Evolutionary conservation across 2,888 invertebrate genomes (phyloP).

Genomic region (Chrysolina haemoptera): DNA sequence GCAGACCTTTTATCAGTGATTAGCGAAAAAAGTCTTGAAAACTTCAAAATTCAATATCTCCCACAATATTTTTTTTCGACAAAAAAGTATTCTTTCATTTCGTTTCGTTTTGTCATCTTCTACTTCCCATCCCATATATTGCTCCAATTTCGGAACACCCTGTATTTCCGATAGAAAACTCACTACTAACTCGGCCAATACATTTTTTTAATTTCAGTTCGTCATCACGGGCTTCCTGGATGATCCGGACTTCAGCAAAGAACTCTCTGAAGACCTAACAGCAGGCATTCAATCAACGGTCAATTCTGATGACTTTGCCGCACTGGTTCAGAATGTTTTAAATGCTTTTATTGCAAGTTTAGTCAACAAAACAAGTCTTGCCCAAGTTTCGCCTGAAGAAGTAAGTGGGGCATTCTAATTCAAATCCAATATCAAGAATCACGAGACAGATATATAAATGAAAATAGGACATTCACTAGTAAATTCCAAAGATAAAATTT

Average conservation of each 20-base stretch:
- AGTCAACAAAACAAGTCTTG: background rate
- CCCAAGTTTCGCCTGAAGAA: background rate
- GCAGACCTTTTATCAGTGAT: too few species aligned
- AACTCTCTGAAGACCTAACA: conserved; percentile 11
- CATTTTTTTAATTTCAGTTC: conserved; percentile 5
- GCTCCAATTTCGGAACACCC: too few species aligned
- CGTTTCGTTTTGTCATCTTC: too few species aligned
- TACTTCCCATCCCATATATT: too few species aligned
- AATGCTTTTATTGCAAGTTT: background rate
- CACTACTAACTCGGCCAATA: background rate
- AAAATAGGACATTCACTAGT: too few species aligned
- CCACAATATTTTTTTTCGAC: too few species aligned
- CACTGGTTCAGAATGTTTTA: conserved; percentile 2
- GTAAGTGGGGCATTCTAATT: background rate
- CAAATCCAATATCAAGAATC: background rate
- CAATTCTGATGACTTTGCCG: background rate
- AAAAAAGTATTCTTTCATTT: too few species aligned
- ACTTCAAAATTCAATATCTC: too few species aligned
- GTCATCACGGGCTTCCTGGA: conserved; percentile 13
- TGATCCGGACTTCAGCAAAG: conserved; percentile 2
- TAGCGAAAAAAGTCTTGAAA: too few species aligned
- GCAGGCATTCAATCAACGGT: background rate
- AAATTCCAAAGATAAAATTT: too few species aligned
- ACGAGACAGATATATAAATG: too few species aligned
- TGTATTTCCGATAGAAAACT: too few species aligned